phyloP scores from a whole-genome alignment of 2,888 invertebrate species.

The Myopa testacea region DNA sequence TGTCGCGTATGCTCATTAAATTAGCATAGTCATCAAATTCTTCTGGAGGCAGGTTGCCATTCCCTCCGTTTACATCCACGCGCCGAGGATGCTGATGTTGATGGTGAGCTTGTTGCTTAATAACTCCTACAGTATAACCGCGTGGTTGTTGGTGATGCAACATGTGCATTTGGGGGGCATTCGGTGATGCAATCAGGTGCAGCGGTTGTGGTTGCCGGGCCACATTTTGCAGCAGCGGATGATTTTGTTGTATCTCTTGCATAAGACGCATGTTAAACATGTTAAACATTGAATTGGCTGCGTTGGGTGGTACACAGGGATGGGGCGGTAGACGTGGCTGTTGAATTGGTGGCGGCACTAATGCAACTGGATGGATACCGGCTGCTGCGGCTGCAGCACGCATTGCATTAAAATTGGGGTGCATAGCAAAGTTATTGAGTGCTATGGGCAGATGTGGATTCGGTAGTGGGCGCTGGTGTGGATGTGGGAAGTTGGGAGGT shows the following conservation, averaged over 20 bases:
- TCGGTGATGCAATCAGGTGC: slow-evolving; percentile 55
- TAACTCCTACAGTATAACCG: neutral
- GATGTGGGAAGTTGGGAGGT: slow-evolving; percentile 58
- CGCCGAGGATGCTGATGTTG: slow-evolving; percentile 48
- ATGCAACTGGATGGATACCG: slow-evolving; percentile 58
- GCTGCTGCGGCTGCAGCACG: slow-evolving; percentile 63
- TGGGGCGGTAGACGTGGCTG: slow-evolving; percentile 64
- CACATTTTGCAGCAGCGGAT: slow-evolving; percentile 64
- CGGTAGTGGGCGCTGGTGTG: slow-evolving; percentile 59
- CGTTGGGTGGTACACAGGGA: slow-evolving; percentile 48
- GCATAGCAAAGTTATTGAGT: slow-evolving; percentile 69
- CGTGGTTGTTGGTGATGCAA: slow-evolving; percentile 56
- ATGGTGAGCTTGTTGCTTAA: slow-evolving; percentile 51
- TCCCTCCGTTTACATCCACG: slow-evolving; percentile 57
- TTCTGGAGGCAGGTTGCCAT: slow-evolving; percentile 65
- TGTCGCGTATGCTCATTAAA: slow-evolving; percentile 93
- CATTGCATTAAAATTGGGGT: slow-evolving; percentile 68
- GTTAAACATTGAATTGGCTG: slow-evolving; percentile 60
- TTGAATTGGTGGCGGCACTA: slow-evolving; percentile 59
- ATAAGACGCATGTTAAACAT: slow-evolving; percentile 68
- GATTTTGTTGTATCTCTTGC: slow-evolving; percentile 69
- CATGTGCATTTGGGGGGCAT: slow-evolving; percentile 47
- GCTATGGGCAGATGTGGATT: slow-evolving; percentile 65
- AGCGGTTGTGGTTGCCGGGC: slow-evolving; percentile 55
- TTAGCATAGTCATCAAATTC: slow-evolving; percentile 86